Conservation (phyloP, 2,888 invertebrate genomes). For the Lycia hirtaria region DNA sequence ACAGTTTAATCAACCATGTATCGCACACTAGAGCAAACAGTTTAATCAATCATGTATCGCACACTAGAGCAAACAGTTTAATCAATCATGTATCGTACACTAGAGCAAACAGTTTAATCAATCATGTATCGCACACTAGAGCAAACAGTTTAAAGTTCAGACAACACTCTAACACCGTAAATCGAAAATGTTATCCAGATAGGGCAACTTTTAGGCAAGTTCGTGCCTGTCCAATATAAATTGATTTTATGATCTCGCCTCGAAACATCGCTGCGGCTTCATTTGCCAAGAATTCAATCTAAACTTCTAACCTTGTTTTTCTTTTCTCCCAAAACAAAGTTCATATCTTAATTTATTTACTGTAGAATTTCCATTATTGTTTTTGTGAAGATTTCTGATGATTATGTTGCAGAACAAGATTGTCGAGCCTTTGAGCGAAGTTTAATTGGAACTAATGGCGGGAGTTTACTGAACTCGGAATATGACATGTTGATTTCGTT, state of each 20-base stretch:
- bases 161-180: constrained; percentile 10
- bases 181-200: constrained; percentile 25
- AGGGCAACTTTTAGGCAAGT: constrained; percentile 22
- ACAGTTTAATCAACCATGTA: constrained; percentile 7
- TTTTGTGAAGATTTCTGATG: constrained; percentile 37
- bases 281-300: constrained; percentile 40
- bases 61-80: constrained; percentile 11
- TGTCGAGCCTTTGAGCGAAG: constrained; percentile 9
- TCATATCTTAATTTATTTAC: constrained; percentile 44
- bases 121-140: neutral
- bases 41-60: neutral
- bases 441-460: constrained; percentile 12
- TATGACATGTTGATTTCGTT: too few relatives aligned
- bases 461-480: neutral
- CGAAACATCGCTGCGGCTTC: constrained; percentile 32
- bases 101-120: constrained; percentile 15
- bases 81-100: neutral
- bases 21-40: constrained; percentile 4
- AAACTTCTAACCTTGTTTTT: constrained; percentile 40
- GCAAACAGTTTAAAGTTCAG: constrained; percentile 16
- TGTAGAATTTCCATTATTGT: constrained; percentile 39
- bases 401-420: constrained; percentile 17
- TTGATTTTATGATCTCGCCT: constrained; percentile 29
- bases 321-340: constrained; percentile 37
- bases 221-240: constrained; percentile 27